Evolutionary conservation across 2,888 invertebrate genomes (phyloP).

Genomic region (Patella depressa): DNA sequence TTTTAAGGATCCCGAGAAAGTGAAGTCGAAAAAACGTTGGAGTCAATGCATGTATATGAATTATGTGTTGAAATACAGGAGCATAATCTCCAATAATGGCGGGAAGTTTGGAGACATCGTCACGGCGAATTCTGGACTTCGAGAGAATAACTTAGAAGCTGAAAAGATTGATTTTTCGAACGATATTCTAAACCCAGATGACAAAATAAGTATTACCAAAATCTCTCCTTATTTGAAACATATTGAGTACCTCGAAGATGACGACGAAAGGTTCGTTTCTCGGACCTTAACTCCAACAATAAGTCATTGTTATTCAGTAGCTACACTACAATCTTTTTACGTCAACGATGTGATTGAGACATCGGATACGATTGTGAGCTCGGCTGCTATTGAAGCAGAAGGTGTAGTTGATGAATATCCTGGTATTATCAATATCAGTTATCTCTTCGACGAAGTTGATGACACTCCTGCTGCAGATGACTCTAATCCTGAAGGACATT

Average conservation of each 20-base stretch:
- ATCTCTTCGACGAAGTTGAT: conserved; percentile 20
- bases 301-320: conserved; percentile 32
- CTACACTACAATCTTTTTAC: conserved; percentile 19
- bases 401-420: neutral
- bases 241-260: neutral
- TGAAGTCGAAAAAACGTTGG: conserved; percentile 39
- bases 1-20: conserved; percentile 42
- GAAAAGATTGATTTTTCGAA: no score
- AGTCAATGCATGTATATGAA: conserved; percentile 53
- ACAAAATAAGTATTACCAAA: no score
- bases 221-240: conserved; percentile 14
- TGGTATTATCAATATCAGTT: conserved; percentile 21
- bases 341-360: neutral
- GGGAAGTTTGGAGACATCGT: neutral
- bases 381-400: conserved; percentile 20
- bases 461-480: neutral
- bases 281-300: conserved; percentile 27
- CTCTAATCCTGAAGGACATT: no score
- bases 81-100: neutral
- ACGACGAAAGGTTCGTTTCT: conserved; percentile 33
- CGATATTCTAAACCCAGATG: neutral
- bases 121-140: no score
- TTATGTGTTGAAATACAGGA: conserved; percentile 48
- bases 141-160: no score
- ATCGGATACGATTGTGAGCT: conserved; percentile 23